These are phyloP conservation scores for Athene cunicularia DNA, from an alignment of 2,113 vertebrate species.

Conservation along the genomic window DNA sequence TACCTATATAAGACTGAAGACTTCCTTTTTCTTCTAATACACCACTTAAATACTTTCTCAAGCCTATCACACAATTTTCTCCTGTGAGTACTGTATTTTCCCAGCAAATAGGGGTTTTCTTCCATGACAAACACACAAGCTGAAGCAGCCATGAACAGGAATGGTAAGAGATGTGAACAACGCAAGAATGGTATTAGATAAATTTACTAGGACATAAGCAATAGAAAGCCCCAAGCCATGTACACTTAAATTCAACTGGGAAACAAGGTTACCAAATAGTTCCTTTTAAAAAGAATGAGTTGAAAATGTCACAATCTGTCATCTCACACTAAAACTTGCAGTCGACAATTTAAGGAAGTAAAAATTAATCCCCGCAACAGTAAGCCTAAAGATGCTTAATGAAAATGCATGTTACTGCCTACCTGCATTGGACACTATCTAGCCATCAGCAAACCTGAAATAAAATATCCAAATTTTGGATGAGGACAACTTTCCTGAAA, in stretches of 20 bases:
- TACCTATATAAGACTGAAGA: neutral
- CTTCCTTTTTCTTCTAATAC: neutral
- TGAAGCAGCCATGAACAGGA: neutral
- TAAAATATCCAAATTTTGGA: neutral
- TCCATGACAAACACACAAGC: neutral
- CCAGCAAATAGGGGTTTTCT: neutral
- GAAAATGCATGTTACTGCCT: neutral
- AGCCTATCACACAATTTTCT: neutral
- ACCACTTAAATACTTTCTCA: neutral
- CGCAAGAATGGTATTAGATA: neutral
- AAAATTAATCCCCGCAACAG: neutral
- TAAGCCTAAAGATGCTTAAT: neutral
- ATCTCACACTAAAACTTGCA: neutral
- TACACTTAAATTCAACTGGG: neutral
- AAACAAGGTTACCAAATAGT: neutral
- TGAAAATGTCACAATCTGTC: neutral
- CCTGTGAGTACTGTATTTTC: neutral
- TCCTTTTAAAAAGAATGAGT: neutral
- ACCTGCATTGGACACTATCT: rapidly evolving
- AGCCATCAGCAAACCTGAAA: neutral
- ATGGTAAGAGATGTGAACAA: neutral
- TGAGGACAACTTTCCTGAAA: neutral
- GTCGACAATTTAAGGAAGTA: neutral
- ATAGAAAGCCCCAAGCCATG: neutral
- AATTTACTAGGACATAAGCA: neutral